Base-by-base conservation (phyloP, 2,113 vertebrate genomes). In the Amblyopsis rosae region DNA sequence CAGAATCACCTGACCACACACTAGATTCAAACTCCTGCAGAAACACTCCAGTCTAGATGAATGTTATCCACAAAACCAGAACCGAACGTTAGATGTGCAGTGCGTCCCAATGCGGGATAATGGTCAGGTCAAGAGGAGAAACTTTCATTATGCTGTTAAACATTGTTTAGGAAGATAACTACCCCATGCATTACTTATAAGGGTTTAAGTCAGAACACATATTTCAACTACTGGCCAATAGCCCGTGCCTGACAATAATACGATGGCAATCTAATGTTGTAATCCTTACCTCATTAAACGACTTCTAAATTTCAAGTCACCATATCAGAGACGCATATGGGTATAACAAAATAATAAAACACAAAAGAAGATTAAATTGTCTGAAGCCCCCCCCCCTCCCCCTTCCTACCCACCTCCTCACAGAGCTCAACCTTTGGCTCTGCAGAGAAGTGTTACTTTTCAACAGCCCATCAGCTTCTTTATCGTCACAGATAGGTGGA, bases 361-460 rank as follows among this genome's bases (percentile, higher is more conserved):
- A 72, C 62, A 49, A 81, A 85, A 88, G 76, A 72, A 77, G 73
- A 76, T 9, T 76, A 60, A 70, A 72, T 66, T 15, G 75, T 17
- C 49, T 15, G 60, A 15, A 32, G 64, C 58, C 72, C 74, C 77
- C 60, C 66, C 57, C 51, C 65, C 68, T 70, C 78, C 79, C 77
- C 65, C 82, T 78, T 26, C 74, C 75, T 60, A 64, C 59, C 46
- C 69, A 9, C 68, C 68, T 76, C 77, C 79, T 65, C 83, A 77
- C 79, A 3, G 80, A 12, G 82, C 88, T 87, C 87, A 88, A 91
- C 86, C 86, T 89, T 89, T 89, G 84, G 84, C 87, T 88, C 87
- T 89, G 88, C 86, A 80, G 87, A 88, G 85, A 91, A 91, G 89
- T 91, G 89, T 86, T 90, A 91, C 91, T 92, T 92, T 90, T 87